Percentiles rank a stretch among this genome's conserved stretches.
These are phyloP conservation scores for Dicrurus megarhynchus DNA, from an alignment of 2,113 vertebrate genomes.

Conservation along the genomic window DNA sequence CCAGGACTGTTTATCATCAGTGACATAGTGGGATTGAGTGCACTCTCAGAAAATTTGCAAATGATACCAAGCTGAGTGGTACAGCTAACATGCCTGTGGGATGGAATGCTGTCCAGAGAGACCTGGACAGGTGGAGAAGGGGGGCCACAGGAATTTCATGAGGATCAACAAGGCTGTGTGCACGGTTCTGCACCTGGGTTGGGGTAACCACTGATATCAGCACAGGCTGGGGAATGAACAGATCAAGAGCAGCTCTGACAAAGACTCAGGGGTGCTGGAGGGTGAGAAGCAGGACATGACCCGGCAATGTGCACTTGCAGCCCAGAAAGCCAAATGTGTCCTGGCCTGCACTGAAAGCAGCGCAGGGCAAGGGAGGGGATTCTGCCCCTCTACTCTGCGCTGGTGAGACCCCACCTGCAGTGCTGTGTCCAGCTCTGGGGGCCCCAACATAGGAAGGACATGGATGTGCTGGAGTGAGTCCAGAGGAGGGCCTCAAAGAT, in stretches of 20 bases:
- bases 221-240: background rate
- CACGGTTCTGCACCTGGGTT: background rate
- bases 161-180: background rate
- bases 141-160: background rate
- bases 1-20: background rate
- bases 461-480: background rate
- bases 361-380: rapidly evolving
- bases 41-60: background rate
- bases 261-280: background rate
- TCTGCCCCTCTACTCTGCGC: background rate
- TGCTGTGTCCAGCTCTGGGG: background rate
- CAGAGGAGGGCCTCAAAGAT: background rate
- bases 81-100: background rate
- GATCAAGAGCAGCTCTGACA: background rate
- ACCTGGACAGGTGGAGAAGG: background rate
- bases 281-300: background rate
- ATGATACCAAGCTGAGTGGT: background rate
- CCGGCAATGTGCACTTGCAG: background rate
- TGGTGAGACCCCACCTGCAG: background rate
- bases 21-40: background rate
- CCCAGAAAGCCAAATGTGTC: background rate
- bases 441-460: background rate
- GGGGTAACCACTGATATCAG: background rate
- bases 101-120: background rate
- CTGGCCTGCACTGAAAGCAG: background rate